A percentile compares a stretch with the other conserved stretches of the same genome.
Conservation (phyloP, 2,113 vertebrate genomes). For the Gavia stellata region DNA sequence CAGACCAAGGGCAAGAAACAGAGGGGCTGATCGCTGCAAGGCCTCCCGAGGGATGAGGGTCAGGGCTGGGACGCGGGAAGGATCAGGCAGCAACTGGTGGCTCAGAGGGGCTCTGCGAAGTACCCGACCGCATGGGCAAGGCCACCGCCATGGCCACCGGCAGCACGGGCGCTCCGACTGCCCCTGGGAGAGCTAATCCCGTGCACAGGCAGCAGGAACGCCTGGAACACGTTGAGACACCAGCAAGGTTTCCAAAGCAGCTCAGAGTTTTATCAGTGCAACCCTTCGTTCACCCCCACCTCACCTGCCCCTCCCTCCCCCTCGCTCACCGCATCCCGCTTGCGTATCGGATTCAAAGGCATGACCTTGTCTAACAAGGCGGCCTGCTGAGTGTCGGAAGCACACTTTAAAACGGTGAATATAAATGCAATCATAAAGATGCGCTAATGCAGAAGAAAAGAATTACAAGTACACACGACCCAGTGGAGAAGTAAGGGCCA, state of each 20-base stretch:
- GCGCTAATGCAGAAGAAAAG: neutral
- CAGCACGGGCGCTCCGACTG: neutral
- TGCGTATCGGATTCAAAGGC: neutral
- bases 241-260: neutral
- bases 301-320: neutral
- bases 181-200: neutral
- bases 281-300: too few relatives aligned
- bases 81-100: neutral
- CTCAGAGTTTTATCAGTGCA: neutral
- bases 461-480: too few relatives aligned
- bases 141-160: neutral
- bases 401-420: neutral
- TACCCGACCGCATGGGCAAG: accelerated
- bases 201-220: accelerated
- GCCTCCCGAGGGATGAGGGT: neutral
- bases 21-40: neutral
- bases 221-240: accelerated
- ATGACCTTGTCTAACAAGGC: neutral
- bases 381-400: neutral
- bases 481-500: neutral
- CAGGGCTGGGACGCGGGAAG: neutral
- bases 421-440: neutral
- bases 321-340: neutral
- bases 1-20: neutral
- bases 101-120: neutral